A percentile compares a stretch with the other conserved stretches of the same genome.
Conservation (phyloP, 2,888 invertebrate genomes). For the Xestia rhomboidea region DNA sequence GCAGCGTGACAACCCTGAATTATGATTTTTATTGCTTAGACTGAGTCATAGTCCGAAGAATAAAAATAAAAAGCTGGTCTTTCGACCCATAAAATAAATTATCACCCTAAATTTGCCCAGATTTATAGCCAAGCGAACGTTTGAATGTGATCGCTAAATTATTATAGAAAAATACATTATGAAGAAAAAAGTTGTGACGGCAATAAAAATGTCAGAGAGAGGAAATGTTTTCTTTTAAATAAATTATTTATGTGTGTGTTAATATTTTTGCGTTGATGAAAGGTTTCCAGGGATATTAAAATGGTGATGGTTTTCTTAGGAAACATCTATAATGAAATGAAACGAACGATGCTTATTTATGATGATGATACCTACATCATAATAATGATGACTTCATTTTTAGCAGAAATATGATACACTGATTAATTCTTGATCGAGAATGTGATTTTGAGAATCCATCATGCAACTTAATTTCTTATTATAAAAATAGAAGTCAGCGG, state of each 20-base stretch:
- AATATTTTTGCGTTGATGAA: slow-evolving; percentile 57
- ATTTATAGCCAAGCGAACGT: slow-evolving; percentile 66
- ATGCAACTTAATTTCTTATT: background rate
- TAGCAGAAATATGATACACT: background rate
- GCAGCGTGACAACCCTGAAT: slow-evolving; percentile 65
- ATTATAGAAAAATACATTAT: slow-evolving; percentile 63
- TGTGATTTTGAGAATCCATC: background rate
- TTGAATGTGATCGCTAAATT: slow-evolving; percentile 69
- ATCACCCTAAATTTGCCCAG: slow-evolving; percentile 66
- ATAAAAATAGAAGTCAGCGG: background rate
- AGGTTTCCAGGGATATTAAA: slow-evolving; percentile 34
- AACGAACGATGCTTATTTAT: slow-evolving; percentile 12
- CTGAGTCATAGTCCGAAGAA: slow-evolving; percentile 56
- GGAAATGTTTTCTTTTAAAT: slow-evolving; percentile 66
- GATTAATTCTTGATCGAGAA: background rate
- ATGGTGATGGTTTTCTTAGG: slow-evolving; percentile 13
- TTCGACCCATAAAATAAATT: slow-evolving; percentile 68
- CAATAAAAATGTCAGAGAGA: slow-evolving; percentile 61
- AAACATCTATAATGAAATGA: slow-evolving; percentile 16
- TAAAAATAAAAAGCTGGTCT: slow-evolving; percentile 62
- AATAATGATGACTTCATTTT: slow-evolving; percentile 12
- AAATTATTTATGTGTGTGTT: slow-evolving; percentile 64
- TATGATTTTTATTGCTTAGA: slow-evolving; percentile 62
- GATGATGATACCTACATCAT: background rate
- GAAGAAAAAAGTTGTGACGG: slow-evolving; percentile 55